phyloP scores from a whole-genome alignment of 2,888 invertebrate species.

The Cecidostiba fungosa region DNA sequence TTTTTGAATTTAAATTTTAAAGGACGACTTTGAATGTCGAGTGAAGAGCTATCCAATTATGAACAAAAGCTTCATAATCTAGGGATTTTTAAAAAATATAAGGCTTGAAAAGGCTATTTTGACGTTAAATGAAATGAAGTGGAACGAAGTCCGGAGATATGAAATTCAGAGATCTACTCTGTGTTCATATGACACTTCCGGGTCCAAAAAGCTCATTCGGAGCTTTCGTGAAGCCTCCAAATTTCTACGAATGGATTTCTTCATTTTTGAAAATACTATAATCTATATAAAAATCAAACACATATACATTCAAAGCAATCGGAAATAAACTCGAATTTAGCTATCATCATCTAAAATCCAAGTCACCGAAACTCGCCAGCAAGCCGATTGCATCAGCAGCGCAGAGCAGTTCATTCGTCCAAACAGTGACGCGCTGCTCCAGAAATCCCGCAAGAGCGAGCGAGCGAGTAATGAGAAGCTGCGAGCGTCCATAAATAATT shows the following conservation, averaged over 20 bases:
- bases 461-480: background rate
- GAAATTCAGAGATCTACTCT: background rate
- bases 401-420: background rate
- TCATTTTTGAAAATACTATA: too few species aligned
- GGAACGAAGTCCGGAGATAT: background rate
- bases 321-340: background rate
- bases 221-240: background rate
- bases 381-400: background rate
- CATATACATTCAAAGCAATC: background rate
- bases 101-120: background rate
- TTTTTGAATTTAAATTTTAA: background rate
- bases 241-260: too few species aligned
- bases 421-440: background rate
- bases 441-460: slow-evolving; percentile 10
- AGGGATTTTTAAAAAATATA: background rate
- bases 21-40: background rate
- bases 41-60: background rate
- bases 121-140: background rate
- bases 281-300: too few species aligned
- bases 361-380: background rate
- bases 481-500: slow-evolving; percentile 42
- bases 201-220: background rate
- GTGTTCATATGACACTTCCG: background rate
- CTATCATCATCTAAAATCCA: background rate
- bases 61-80: background rate